Evolutionary conservation across 2,113 vertebrate genomes (phyloP).

Genomic region (Rhizomys pruinosus): DNA sequence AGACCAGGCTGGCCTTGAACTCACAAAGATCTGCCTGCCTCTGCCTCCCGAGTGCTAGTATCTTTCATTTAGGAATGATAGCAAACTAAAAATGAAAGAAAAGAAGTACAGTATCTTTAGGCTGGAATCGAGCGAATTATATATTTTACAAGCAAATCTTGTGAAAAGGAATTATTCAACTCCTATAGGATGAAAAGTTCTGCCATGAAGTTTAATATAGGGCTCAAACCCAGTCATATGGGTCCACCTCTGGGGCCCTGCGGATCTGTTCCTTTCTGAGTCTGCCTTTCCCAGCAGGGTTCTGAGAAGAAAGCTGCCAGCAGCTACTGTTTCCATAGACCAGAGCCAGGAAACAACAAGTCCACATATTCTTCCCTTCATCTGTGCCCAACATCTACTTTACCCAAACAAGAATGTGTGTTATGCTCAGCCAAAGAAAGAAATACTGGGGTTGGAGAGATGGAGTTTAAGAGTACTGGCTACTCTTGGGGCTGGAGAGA

Average conservation of each 20-base stretch:
- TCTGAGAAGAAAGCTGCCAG: background rate
- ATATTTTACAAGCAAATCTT: background rate
- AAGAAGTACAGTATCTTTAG: background rate
- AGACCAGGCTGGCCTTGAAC: too few relatives aligned
- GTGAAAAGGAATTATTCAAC: background rate
- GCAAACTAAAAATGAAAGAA: background rate
- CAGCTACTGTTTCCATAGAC: background rate
- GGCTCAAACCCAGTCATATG: background rate
- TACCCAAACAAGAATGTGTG: background rate
- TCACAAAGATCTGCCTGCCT: too few relatives aligned
- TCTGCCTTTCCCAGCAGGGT: background rate
- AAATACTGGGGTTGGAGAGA: too few relatives aligned
- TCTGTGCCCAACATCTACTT: background rate
- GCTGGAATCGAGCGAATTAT: background rate
- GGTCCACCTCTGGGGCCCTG: background rate
- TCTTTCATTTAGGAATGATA: background rate
- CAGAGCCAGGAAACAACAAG: background rate
- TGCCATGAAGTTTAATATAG: background rate
- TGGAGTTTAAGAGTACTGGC: too few relatives aligned
- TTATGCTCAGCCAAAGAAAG: background rate
- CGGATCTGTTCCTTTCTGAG: background rate
- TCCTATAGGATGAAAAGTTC: background rate
- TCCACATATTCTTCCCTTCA: background rate
- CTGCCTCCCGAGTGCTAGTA: too few relatives aligned
- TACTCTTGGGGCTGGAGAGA: too few relatives aligned